Evolutionary conservation across 2,797 vertebrate species (phyloP).

Genomic region (Synaphobranchus kaupii): DNA sequence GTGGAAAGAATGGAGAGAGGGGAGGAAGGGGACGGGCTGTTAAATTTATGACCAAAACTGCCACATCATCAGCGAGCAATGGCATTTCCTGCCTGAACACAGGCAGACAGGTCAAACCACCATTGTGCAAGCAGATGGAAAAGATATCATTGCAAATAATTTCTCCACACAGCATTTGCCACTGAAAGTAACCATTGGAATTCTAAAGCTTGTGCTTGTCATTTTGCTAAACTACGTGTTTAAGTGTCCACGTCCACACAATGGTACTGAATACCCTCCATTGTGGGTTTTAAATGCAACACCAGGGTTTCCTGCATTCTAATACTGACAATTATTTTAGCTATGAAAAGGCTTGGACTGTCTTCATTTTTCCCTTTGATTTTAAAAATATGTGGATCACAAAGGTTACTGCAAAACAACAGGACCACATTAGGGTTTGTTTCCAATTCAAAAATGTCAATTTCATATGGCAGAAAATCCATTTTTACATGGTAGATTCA

Average conservation of each 20-base stretch:
- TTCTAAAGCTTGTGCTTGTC: background rate
- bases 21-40: conserved; percentile 45
- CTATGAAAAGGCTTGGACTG: background rate
- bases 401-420: background rate
- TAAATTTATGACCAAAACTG: conserved; percentile 67
- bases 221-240: background rate
- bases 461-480: background rate
- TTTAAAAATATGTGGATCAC: background rate
- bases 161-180: conserved; percentile 28
- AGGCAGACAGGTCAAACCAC: conserved; percentile 50
- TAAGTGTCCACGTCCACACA: background rate
- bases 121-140: conserved; percentile 58
- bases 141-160: conserved; percentile 55
- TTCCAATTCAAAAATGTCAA: background rate
- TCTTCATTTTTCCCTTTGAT: background rate
- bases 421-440: background rate
- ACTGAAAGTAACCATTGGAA: background rate
- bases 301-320: background rate
- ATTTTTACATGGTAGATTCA: background rate
- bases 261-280: background rate
- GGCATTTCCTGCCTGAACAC: conserved; percentile 67
- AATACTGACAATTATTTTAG: background rate
- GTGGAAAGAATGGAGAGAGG: conserved; percentile 53
- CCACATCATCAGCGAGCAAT: conserved; percentile 70
- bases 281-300: background rate